Evolutionary conservation across 2,113 vertebrate species (phyloP).

Genomic region (Carlito syrichta): DNA sequence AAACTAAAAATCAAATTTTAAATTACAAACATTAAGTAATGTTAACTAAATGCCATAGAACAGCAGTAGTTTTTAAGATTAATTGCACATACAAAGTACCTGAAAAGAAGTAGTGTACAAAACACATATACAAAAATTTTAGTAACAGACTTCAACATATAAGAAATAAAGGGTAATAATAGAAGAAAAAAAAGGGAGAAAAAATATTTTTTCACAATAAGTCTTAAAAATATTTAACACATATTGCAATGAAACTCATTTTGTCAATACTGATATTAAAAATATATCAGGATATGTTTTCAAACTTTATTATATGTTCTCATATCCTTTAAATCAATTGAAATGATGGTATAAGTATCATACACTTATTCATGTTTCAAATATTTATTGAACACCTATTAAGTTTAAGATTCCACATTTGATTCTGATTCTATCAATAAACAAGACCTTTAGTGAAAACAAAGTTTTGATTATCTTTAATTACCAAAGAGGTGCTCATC

Average conservation of each 20-base stretch:
- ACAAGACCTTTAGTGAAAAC: neutral
- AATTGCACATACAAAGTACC: neutral
- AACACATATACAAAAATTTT: neutral
- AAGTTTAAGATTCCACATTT: neutral
- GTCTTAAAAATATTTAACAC: no score
- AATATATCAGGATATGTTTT: neutral
- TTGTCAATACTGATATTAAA: neutral
- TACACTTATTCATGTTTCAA: neutral
- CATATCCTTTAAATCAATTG: neutral
- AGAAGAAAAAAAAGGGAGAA: neutral
- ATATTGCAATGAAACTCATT: neutral
- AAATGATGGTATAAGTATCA: neutral
- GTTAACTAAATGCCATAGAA: neutral
- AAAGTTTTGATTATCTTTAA: neutral
- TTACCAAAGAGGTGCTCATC: neutral
- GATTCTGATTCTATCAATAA: neutral
- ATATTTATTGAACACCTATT: neutral
- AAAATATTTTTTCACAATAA: no score
- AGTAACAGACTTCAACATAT: neutral
- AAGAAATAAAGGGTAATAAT: neutral
- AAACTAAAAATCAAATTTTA: neutral
- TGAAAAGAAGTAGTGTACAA: neutral
- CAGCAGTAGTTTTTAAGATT: neutral
- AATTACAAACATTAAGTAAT: neutral
- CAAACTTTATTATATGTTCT: neutral